phyloP scores from a whole-genome alignment of 2,113 vertebrate genomes.

The Vireo altiloquus region DNA sequence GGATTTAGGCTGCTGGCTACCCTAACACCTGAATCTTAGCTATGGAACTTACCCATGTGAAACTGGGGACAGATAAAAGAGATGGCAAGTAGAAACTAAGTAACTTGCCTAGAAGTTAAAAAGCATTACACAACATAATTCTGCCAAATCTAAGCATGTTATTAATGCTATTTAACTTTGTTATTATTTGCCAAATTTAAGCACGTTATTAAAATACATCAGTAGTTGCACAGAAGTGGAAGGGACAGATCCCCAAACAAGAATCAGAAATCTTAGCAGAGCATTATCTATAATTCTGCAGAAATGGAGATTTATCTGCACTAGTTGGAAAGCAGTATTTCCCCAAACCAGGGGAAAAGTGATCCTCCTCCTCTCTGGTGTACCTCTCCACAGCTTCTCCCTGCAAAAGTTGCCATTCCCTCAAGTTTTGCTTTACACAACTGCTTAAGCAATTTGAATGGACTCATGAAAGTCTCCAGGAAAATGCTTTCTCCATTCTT shows the following conservation, averaged over 20 bases:
- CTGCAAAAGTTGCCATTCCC: background rate
- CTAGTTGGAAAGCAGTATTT: background rate
- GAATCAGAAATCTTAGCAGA: background rate
- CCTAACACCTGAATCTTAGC: background rate
- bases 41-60: background rate
- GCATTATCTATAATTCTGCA: background rate
- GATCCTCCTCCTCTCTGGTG: background rate
- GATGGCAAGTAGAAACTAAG: background rate
- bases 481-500: background rate
- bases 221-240: background rate
- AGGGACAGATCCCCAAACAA: background rate
- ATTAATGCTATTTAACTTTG: background rate
- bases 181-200: background rate
- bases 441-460: background rate
- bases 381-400: background rate
- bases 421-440: background rate
- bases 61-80: background rate
- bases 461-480: background rate
- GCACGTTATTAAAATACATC: background rate
- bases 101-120: background rate
- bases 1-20: background rate
- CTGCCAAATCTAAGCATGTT: background rate
- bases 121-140: background rate
- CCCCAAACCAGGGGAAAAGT: background rate
- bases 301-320: background rate